phyloP scores from a whole-genome alignment of 2,888 invertebrate genomes.

The Microctonus hyperodae region DNA sequence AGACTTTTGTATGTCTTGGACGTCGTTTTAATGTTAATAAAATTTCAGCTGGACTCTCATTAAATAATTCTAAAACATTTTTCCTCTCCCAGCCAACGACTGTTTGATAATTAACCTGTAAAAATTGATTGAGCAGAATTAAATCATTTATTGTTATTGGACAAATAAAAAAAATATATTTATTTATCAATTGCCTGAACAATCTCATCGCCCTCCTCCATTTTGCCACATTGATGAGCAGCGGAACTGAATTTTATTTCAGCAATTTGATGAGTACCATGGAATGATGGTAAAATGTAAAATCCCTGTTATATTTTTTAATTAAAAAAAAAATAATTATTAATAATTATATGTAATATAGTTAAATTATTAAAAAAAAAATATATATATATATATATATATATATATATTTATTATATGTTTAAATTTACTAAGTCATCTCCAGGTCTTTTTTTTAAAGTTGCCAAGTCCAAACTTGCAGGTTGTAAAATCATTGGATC shows the following conservation, averaged over 20 bases:
- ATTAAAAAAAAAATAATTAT: slow-evolving; percentile 16
- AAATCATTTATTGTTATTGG: not conserved
- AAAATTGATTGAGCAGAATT: slow-evolving; percentile 29
- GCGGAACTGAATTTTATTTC: slow-evolving; percentile 91
- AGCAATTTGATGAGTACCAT: slow-evolving; percentile 81
- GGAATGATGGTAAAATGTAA: slow-evolving; percentile 85
- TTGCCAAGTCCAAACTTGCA: slow-evolving; percentile 86
- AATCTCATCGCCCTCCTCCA: slow-evolving; percentile 96
- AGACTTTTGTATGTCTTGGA: slow-evolving; percentile 81
- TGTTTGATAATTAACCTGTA: slow-evolving; percentile 74
- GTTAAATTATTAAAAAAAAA: slow-evolving; percentile 1
- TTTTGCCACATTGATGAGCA: slow-evolving; percentile 89
- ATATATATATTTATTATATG: too few species aligned
- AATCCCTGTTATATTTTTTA: slow-evolving; percentile 72
- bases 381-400: too few species aligned
- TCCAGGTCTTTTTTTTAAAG: slow-evolving; percentile 81
- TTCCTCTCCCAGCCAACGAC: slow-evolving; percentile 84
- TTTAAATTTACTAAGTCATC: slow-evolving; percentile 76
- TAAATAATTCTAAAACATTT: slow-evolving; percentile 76
- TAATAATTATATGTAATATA: not conserved
- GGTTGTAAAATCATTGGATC: slow-evolving; percentile 94
- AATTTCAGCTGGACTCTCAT: slow-evolving; percentile 82
- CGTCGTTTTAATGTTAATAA: slow-evolving; percentile 82
- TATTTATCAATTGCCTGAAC: slow-evolving; percentile 81
- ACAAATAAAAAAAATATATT: not conserved